Evolutionary conservation across 2,113 vertebrate species (phyloP).

Genomic region (Tachycineta bicolor): DNA sequence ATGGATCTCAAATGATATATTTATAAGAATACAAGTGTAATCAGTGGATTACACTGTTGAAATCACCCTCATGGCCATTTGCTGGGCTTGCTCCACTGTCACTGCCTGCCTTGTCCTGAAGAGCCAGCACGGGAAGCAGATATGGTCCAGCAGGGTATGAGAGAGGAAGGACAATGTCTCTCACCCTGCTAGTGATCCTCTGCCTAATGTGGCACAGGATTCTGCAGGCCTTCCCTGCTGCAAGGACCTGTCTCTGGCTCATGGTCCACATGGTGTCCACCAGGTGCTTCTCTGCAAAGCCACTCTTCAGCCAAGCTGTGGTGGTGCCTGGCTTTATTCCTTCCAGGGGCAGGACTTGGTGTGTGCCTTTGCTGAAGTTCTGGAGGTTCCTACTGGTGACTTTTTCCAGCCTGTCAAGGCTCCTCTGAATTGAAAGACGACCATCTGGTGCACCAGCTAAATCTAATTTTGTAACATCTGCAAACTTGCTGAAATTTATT

Average conservation of each 20-base stretch:
- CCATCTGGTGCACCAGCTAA: background rate
- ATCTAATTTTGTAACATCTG: background rate
- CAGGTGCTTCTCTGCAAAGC: background rate
- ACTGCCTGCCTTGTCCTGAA: background rate
- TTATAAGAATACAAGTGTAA: background rate
- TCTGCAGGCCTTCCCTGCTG: background rate
- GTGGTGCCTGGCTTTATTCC: background rate
- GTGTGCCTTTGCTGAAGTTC: background rate
- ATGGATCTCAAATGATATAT: background rate
- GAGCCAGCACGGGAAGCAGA: background rate
- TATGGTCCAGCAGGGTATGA: background rate
- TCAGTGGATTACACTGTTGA: too few species aligned
- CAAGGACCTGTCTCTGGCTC: background rate
- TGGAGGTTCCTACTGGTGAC: background rate
- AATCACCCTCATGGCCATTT: background rate
- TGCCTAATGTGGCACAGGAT: background rate
- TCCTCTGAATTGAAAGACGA: background rate
- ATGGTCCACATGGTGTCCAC: too few species aligned
- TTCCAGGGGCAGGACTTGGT: background rate
- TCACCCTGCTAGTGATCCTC: background rate
- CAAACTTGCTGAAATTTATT: background rate
- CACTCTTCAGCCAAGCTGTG: fast-evolving
- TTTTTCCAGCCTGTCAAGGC: background rate
- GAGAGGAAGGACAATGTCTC: background rate
- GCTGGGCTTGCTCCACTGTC: background rate